These are phyloP conservation scores for Phrynosoma platyrhinos DNA, from an alignment of 2,113 vertebrate species.

Conservation along the genomic window DNA sequence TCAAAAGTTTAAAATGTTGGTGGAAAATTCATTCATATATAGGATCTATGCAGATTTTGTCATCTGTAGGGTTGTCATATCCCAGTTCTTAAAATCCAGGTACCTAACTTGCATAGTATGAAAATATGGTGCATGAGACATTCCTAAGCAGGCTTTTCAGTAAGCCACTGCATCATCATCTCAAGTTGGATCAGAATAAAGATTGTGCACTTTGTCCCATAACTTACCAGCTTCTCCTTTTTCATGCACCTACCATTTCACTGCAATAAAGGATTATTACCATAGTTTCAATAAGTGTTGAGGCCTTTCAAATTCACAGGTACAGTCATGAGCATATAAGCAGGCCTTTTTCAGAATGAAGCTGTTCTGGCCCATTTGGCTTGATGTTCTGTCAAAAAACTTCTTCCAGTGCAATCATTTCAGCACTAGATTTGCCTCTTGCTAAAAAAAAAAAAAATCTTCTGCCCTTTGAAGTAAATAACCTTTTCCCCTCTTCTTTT, in stretches of 20 bases:
- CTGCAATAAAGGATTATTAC: neutral
- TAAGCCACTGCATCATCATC: too few species aligned
- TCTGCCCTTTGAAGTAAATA: constrained; percentile 32
- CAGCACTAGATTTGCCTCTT: constrained; percentile 25
- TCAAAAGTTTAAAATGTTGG: too few species aligned
- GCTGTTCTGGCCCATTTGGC: constrained; percentile 28
- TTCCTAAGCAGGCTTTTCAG: too few species aligned
- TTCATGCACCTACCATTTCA: neutral
- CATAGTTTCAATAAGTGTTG: neutral
- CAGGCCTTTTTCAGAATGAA: constrained; percentile 31
- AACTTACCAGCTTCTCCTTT: too few species aligned
- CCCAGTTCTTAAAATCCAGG: too few species aligned
- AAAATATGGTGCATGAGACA: too few species aligned
- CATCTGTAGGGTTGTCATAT: too few species aligned
- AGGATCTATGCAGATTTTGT: too few species aligned
- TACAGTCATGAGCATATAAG: neutral
- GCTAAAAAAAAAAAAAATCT: constrained; percentile 14
- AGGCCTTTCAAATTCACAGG: neutral
- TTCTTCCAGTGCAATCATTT: constrained; percentile 18
- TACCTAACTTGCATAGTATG: neutral
- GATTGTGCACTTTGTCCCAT: too few species aligned
- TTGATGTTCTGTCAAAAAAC: constrained; percentile 42
- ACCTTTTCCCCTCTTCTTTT: neutral
- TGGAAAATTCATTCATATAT: too few species aligned
- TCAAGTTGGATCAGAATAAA: too few species aligned